Base-by-base conservation (phyloP, 2,888 invertebrate genomes). In the Timandra comae region DNA sequence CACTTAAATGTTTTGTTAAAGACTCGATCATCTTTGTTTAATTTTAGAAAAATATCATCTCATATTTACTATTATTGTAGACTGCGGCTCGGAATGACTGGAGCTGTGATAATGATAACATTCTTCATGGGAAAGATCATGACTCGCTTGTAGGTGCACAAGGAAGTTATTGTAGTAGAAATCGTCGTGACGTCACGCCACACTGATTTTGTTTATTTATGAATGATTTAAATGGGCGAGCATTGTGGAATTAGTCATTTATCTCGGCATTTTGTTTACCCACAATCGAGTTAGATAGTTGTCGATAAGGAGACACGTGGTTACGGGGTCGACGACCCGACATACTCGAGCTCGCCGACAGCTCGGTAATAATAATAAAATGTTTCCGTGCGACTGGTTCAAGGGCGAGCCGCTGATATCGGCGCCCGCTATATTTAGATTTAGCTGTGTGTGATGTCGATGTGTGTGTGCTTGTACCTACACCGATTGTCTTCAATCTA, bases 281-380 rank as follows among this genome's bases (percentile, higher is more conserved):
- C 78, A 76, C 81, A 84, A 84, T 85, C 82, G 81, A 76, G 79
- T 84, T 84, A 84, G 85, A 85, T 85, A 84, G 84, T 85, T 84
- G 84, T 82, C 84, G 85, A 85, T 85, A 85, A 85, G 84, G 78
- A 82, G 82, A 81, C 85, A 84, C 85, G 85, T 85, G 85, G 84
- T 77, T 67, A 47, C 65, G 81, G 62, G 85, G 80, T 85, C 84
- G 84, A 55, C 79, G 85, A 84, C 84, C 84, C 80, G 75, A 75
- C 74, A 73, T 77, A 81, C 84, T 82, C 81, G 79, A 75, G 81
- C 78, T 77, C 82, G 80, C 84, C 84, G 84, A 82, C 81, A 82
- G 82, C 82, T 80, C 71, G 75, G 81, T 85, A 85, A 84, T 85
- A 84, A 85, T 85, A 85, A 85, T 85, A 84, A 85, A 85, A 85